Base-by-base conservation (phyloP, 2,888 invertebrate genomes). In the Parnassius glacialis region DNA sequence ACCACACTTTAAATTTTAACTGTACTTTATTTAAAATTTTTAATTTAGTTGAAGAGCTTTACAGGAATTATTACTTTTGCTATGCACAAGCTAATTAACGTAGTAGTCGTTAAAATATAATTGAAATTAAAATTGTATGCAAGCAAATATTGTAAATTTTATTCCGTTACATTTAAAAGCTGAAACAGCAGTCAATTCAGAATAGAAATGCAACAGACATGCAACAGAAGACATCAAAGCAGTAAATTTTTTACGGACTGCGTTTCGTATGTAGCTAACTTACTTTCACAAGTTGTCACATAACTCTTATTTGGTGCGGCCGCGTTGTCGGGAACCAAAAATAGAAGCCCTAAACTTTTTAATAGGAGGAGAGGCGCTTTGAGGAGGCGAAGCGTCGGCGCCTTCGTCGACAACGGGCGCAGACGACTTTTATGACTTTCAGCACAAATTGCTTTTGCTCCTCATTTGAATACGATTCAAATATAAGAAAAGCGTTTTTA, bases 311-410 rank as follows among this genome's bases (percentile, higher is more conserved):
- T 68, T 66, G 68, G 65, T 64, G 61, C 56, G 67, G 66, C 66
- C 62, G 68, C 65, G 72, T 68, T 78, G 81, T 80, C 78, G 76
- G 34, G 74, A 71, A 77, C 83, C 83, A 85, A 85, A 88, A 88
- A 90, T 90, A 89, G 84, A 83, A 77, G 74, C 82, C 84, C 84
- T 82, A 81, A 86, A 74, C 70, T 87, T 89, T 87, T 88, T 87
- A 89, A 87, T 87, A 85, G 83, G 80, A 78, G 78, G 70, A 75
- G 75, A 80, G 76, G 72, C 72, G 75, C 74, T 75, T 74, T 74
- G 69, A 73, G 79, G 75, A 78, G 73, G 67, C 72, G 66, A 67
- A 65, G 67, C 70, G 72, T 72, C 84, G 84, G 84, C 85, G 85
- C 86, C 85, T 85, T 74, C 77, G 72, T 72, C 79, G 81, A 78